A percentile compares a stretch with the other conserved stretches of the same genome.
Conservation (phyloP, 2,888 invertebrate species). For the Xanthia togata region DNA sequence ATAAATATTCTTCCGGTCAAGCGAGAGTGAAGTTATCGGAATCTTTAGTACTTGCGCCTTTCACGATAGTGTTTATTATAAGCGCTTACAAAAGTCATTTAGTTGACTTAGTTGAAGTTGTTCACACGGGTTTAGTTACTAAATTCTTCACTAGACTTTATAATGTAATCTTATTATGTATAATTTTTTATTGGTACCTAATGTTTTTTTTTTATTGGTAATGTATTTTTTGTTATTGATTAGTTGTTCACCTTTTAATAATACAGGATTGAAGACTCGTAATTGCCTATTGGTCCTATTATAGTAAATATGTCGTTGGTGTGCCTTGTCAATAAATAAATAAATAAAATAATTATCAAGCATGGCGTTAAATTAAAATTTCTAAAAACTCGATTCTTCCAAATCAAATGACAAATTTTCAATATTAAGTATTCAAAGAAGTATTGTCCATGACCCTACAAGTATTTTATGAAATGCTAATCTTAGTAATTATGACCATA, state of each 20-base stretch:
- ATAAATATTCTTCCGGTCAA: conserved; percentile 52
- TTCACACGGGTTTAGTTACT: too few species aligned
- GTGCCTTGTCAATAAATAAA: not conserved
- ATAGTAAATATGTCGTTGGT: not conserved
- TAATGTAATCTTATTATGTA: too few species aligned
- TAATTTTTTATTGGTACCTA: too few species aligned
- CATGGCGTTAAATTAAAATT: not conserved
- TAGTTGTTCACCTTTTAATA: too few species aligned
- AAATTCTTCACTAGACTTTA: too few species aligned
- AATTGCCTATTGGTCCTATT: not conserved
- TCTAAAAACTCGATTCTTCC: too few species aligned
- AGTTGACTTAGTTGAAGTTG: too few species aligned
- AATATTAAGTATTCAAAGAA: too few species aligned
- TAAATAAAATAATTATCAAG: not conserved
- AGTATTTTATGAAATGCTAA: not conserved
- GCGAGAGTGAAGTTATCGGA: conserved; percentile 32
- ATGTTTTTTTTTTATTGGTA: too few species aligned
- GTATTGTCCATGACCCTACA: not conserved
- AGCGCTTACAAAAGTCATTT: conserved; percentile 1
- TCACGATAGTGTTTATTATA: not conserved
- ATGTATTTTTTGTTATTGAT: too few species aligned
- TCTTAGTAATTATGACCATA: not conserved
- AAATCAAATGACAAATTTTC: too few species aligned
- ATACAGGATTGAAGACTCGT: not conserved
- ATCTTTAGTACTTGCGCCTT: conserved; percentile 4